Percentiles rank a stretch among this genome's conserved stretches.
Evolutionary conservation across 2,113 vertebrate genomes (phyloP).

Genomic region (Chroicocephalus ridibundus): DNA sequence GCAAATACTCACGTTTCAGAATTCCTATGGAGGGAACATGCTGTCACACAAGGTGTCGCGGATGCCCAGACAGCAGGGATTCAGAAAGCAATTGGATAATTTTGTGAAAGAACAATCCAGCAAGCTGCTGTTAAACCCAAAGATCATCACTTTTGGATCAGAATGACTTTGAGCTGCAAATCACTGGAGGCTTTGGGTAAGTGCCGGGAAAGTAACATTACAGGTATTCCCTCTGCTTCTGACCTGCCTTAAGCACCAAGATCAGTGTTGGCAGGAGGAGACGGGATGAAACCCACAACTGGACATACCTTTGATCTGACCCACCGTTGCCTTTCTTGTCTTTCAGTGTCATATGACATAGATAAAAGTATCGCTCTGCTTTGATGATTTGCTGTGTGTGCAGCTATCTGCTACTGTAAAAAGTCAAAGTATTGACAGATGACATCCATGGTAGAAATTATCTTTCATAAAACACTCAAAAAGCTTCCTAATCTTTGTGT

Average conservation of each 20-base stretch:
- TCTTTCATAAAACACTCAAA: neutral
- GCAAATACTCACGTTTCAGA: neutral
- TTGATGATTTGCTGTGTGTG: neutral
- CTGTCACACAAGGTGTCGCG: neutral
- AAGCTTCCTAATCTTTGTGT: neutral
- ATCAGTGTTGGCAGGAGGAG: neutral
- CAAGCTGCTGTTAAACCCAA: neutral
- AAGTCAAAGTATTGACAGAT: neutral
- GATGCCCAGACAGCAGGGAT: neutral
- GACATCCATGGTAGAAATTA: neutral
- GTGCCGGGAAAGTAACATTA: neutral
- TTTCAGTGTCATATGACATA: neutral
- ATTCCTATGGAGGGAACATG: neutral
- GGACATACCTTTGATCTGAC: neutral
- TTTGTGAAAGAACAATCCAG: neutral
- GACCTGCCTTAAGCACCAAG: neutral
- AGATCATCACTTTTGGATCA: neutral
- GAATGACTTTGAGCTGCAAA: neutral
- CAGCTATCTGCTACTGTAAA: neutral
- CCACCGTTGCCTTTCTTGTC: neutral
- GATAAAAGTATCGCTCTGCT: neutral
- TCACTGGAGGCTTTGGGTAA: neutral
- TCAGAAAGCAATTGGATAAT: neutral
- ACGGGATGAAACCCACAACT: neutral
- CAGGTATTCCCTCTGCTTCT: neutral